Evolutionary conservation across 2,113 vertebrate species (phyloP).

Genomic region (Monarcha castaneiventris): DNA sequence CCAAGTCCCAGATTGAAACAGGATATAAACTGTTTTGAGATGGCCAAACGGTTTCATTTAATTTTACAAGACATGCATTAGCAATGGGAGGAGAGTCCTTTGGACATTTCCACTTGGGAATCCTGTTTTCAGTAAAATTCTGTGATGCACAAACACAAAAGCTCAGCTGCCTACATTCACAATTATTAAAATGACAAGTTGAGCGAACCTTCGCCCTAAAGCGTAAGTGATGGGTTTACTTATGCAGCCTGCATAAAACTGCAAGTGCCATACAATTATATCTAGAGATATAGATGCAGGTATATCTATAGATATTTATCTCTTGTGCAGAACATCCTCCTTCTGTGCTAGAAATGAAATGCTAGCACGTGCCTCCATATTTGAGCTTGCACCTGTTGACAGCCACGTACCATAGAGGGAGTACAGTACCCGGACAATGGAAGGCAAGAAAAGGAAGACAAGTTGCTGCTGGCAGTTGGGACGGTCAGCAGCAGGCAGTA

Average conservation of each 20-base stretch:
- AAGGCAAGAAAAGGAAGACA: slow-evolving; percentile 49
- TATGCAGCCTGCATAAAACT: slow-evolving; percentile 69
- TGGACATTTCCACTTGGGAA: slow-evolving; percentile 76
- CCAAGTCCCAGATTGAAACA: slow-evolving; percentile 58
- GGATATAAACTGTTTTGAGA: slow-evolving; percentile 59
- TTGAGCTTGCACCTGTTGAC: slow-evolving; percentile 27
- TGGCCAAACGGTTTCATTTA: slow-evolving; percentile 59
- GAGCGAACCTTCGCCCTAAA: slow-evolving; percentile 52
- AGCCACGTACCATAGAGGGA: slow-evolving; percentile 23
- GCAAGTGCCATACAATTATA: slow-evolving; percentile 49
- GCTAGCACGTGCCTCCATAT: slow-evolving; percentile 8
- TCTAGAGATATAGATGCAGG: slow-evolving; percentile 50
- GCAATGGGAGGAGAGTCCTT: slow-evolving; percentile 74
- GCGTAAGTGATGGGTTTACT: slow-evolving; percentile 65
- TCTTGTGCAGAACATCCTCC: slow-evolving; percentile 51
- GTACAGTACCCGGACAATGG: slow-evolving; percentile 37
- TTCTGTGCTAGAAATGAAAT: neutral
- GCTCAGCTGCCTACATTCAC: slow-evolving; percentile 71
- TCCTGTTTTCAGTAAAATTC: slow-evolving; percentile 78
- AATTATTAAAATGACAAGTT: slow-evolving; percentile 52
- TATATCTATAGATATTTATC: slow-evolving; percentile 58
- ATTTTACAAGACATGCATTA: slow-evolving; percentile 53
- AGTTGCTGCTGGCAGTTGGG: neutral
- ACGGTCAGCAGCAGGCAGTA: slow-evolving; percentile 50
- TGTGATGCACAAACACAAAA: slow-evolving; percentile 75